Evolutionary conservation across 2,113 vertebrate species (phyloP).

Genomic region (Lagopus muta): DNA sequence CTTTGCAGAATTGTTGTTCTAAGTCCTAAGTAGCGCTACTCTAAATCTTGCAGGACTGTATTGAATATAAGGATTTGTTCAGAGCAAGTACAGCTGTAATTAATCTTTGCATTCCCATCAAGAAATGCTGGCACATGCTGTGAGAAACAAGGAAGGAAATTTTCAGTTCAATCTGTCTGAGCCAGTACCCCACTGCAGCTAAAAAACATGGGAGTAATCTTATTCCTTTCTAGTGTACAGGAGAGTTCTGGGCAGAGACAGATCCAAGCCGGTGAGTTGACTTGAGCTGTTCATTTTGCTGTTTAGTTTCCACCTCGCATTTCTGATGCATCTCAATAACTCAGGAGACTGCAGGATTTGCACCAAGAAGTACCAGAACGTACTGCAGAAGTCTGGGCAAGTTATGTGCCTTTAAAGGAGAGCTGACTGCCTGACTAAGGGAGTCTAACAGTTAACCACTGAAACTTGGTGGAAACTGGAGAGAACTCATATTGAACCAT

Average conservation of each 20-base stretch:
- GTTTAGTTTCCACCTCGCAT: not conserved
- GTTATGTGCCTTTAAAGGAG: not conserved
- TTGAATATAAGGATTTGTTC: constrained; percentile 57
- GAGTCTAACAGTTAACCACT: not conserved
- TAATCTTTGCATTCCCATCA: constrained; percentile 66
- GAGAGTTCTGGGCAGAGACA: not conserved
- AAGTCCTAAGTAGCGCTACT: constrained; percentile 45
- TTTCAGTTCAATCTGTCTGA: constrained; percentile 54
- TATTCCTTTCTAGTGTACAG: constrained; percentile 27
- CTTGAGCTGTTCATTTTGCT: constrained; percentile 9
- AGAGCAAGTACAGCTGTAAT: constrained; percentile 51
- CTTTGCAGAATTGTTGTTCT: constrained; percentile 43
- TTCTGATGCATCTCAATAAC: not conserved
- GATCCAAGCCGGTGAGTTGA: not conserved
- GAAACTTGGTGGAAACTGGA: not conserved
- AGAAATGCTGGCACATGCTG: constrained; percentile 59
- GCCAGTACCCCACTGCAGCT: constrained; percentile 46
- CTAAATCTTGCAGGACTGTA: constrained; percentile 33
- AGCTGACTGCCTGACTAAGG: not conserved
- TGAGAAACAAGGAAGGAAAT: constrained; percentile 62
- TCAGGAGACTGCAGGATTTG: not conserved
- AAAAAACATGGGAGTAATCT: constrained; percentile 49
- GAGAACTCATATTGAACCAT: not conserved
- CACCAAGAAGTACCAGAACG: not conserved
- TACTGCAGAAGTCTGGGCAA: not conserved